Evolutionary conservation across 2,888 invertebrate species (phyloP), one percentile per base, ranked within the genome.

Genomic region (Chymomyza procnemis): DNA sequence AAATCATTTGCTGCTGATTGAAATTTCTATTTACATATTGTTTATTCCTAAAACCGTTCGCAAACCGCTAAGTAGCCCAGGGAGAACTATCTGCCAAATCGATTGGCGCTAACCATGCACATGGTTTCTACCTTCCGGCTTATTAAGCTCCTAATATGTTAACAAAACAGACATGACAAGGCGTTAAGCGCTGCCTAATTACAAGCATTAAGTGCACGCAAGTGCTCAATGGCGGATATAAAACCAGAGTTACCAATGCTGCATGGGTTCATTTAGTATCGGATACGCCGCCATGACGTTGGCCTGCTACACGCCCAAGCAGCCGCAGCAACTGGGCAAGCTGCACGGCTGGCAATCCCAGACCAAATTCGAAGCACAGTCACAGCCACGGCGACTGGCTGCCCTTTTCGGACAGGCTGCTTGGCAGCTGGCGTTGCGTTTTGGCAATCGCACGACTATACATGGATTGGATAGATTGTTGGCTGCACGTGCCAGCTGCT

Each of bases 401-500:
- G 8, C 61, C 0, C 19, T 73, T 22, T 9, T 84, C 54, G 66
- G 62, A 0, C 50, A 61, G 18, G 65, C 79, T 8, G 70, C 67
- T 8, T 78, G 83, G 79, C 73, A 79, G 34, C 64, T 90, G 67
- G 79, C 87, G 0, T 14, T 78, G 2, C 75, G 79, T 3, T 90
- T 90, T 61, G 88, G 85, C 5, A 81, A 76, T 3, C 80, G 89
- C 1, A 89, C 89, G 0, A 88, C 90, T 1, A 88, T 90, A 22
- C 90, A 90, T 65, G 90, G 89, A 0, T 64, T 90, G 57, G 88
- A 86, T 64, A 78, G 89, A 9, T 66, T 90, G 21, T 77, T 90
- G 3, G 76, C 68, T 1, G 19, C 73, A 4, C 64, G 70, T 22
- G 74, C 78, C 41, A 87, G 83, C 60, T 72, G 70, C 69, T 90